Evolutionary conservation across 1,140 invertebrate genomes (phyloP), one percentile per base, ranked within the genome.

Genomic region (Antheraea mylitta): DNA sequence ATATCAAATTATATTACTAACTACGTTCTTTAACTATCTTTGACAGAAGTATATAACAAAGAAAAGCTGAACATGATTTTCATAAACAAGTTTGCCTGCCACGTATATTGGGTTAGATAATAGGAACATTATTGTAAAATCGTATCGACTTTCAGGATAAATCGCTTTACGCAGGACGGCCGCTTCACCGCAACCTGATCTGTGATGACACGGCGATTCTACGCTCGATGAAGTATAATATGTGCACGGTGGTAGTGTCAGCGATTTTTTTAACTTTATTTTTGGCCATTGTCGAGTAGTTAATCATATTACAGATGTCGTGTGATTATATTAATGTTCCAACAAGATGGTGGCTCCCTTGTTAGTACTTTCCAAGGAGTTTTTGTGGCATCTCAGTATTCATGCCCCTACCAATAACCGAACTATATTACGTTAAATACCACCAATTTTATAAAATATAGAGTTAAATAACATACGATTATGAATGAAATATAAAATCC

Each of bases 191-290:
- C 77, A 79, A 83, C 78, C 78, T 84, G 76, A 80, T 76, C 75
- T 60, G 69, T 77, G 82, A 82, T 87, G 85, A 87, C 82, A 70
- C 61, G 68, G 79, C 86, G 67, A 62, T 81, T 78, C 72, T 69
- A 70, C 71, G 75, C 75, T 79, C 85, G 80, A 86, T 86, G 81
- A 71, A 78, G 71, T 73, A 16, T 53, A 53, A 13, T 13, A 53
- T 53, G 45, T 6, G 74, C 48, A 48, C n/a, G 37, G 68, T 58
- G 53, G 70, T 1, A 36, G 72, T 18, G 62, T 5, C 64, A 42
- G 18, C 72, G 58, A 75, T 7, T 74, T 77, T 74, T 79, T 58
- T n/a, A 42, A 38, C 9, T 61, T 18, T 18, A 38, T 38, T 9
- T 38, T 38, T 38, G 37, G 5, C 9, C 9, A 38, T 38, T 9